These are phyloP conservation scores for Mesorhabditis sp. DNA, from an alignment of 2,888 invertebrate genomes.

Conservation along the genomic window DNA sequence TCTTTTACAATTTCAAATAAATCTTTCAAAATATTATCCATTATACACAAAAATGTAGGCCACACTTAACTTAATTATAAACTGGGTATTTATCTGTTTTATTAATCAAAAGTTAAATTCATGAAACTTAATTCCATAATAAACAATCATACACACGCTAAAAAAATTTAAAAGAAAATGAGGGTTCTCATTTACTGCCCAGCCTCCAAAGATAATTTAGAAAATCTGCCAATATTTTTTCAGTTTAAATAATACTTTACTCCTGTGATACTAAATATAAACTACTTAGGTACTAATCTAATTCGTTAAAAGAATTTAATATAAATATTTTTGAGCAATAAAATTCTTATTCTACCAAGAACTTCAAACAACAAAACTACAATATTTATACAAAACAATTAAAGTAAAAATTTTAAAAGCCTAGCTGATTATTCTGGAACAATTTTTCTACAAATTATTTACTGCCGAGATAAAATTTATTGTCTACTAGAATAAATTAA, in stretches of 20 bases:
- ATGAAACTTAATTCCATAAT: slow-evolving; percentile 47
- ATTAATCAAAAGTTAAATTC: slow-evolving; percentile 38
- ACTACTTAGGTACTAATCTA: slow-evolving; percentile 47
- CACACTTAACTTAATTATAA: slow-evolving; percentile 39
- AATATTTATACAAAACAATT: slow-evolving; percentile 35
- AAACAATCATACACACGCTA: slow-evolving; percentile 46
- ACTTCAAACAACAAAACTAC: slow-evolving; percentile 20
- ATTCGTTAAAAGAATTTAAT: slow-evolving; percentile 39
- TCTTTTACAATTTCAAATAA: slow-evolving; percentile 43
- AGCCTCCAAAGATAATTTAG: slow-evolving; percentile 49
- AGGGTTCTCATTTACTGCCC: slow-evolving; percentile 45
- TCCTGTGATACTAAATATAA: slow-evolving; percentile 45
- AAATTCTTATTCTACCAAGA: slow-evolving; percentile 34
- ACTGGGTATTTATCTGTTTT: slow-evolving; percentile 48
- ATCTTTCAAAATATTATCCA: slow-evolving; percentile 29
- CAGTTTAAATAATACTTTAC: slow-evolving; percentile 50
- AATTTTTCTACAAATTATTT: slow-evolving; percentile 45
- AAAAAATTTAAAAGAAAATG: slow-evolving; percentile 44
- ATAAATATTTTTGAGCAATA: slow-evolving; percentile 24
- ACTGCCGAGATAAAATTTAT: slow-evolving; percentile 36
- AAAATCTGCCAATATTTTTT: slow-evolving; percentile 48
- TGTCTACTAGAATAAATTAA: slow-evolving; percentile 42
- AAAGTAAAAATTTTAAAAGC: slow-evolving; percentile 46
- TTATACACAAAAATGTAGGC: slow-evolving; percentile 38
- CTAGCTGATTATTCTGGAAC: slow-evolving; percentile 52